Conservation (phyloP, 2,797 vertebrate species). For the Bovichtus diacanthus region DNA sequence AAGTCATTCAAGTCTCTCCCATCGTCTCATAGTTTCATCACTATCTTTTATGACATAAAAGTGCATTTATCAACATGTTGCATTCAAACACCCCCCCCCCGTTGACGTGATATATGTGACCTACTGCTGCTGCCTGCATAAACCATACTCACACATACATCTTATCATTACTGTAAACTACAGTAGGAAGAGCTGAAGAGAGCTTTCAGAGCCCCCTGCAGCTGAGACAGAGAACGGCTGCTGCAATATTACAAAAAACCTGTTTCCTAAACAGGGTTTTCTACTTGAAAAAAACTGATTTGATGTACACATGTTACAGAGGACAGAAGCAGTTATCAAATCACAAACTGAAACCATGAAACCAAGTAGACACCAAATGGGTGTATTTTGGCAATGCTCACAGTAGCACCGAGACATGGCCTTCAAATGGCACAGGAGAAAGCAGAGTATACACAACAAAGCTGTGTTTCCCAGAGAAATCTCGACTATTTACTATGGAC, state of each 20-base stretch:
- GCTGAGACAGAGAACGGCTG: slow-evolving; percentile 52
- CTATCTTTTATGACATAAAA: slow-evolving; percentile 55
- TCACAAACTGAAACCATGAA: slow-evolving; percentile 50
- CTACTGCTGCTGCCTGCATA: slow-evolving; percentile 34
- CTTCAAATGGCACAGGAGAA: slow-evolving; percentile 67
- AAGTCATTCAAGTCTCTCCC: slow-evolving; percentile 56
- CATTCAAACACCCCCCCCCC: slow-evolving; percentile 54
- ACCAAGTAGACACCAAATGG: slow-evolving; percentile 37
- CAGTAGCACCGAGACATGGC: slow-evolving; percentile 77
- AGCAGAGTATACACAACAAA: slow-evolving; percentile 57
- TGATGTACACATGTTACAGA: slow-evolving; percentile 56
- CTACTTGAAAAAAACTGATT: slow-evolving; percentile 56
- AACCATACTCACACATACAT: slow-evolving; percentile 53
- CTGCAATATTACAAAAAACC: slow-evolving; percentile 59
- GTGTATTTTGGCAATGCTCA: slow-evolving; percentile 66
- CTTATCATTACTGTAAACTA: slow-evolving; percentile 47
- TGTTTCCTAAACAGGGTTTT: slow-evolving; percentile 54
- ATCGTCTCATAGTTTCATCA: slow-evolving; percentile 28
- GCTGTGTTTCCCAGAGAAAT: slow-evolving; percentile 52
- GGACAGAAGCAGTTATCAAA: slow-evolving; percentile 57
- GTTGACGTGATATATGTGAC: slow-evolving; percentile 40
- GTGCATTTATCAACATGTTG: slow-evolving; percentile 57
- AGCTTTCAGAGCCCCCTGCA: slow-evolving; percentile 56
- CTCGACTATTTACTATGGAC: background rate
- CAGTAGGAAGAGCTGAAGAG: slow-evolving; percentile 48